Evolutionary conservation across 1,140 invertebrate genomes (phyloP).

Genomic region (Brachionus plicatilis): DNA sequence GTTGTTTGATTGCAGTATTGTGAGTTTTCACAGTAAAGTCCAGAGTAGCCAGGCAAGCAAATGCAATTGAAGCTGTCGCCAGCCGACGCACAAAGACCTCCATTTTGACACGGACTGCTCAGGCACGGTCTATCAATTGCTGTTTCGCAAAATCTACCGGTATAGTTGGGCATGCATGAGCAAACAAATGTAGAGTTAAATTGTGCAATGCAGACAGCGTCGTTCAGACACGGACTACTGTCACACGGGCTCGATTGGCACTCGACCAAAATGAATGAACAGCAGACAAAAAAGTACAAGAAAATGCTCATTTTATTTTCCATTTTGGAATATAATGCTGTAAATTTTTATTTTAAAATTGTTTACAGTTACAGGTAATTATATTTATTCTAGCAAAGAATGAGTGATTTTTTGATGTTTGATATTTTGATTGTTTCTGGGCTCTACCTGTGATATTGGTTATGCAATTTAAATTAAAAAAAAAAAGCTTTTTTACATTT

Average conservation of each 20-base stretch:
- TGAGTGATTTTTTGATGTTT: neutral
- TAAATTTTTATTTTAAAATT: neutral
- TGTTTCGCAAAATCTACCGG: neutral
- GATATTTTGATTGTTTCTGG: neutral
- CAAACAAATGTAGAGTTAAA: constrained; percentile 71
- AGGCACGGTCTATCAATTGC: neutral
- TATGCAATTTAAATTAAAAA: neutral
- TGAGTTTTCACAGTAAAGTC: constrained; percentile 51
- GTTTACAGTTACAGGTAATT: neutral
- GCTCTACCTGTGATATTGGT: neutral
- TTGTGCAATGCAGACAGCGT: constrained; percentile 70
- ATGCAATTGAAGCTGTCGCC: constrained; percentile 71
- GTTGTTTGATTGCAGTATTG: constrained; percentile 42
- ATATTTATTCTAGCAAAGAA: neutral
- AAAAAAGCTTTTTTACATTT: neutral
- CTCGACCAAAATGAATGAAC: neutral
- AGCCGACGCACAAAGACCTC: constrained; percentile 19
- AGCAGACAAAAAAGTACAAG: neutral
- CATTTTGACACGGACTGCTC: neutral
- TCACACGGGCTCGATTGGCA: neutral
- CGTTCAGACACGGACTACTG: constrained; percentile 66
- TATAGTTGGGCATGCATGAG: constrained; percentile 44
- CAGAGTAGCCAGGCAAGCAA: constrained; percentile 77
- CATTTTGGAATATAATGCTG: neutral
- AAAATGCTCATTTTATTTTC: neutral